Conservation (phyloP, 2,888 invertebrate genomes). For the Xestia xanthographa region DNA sequence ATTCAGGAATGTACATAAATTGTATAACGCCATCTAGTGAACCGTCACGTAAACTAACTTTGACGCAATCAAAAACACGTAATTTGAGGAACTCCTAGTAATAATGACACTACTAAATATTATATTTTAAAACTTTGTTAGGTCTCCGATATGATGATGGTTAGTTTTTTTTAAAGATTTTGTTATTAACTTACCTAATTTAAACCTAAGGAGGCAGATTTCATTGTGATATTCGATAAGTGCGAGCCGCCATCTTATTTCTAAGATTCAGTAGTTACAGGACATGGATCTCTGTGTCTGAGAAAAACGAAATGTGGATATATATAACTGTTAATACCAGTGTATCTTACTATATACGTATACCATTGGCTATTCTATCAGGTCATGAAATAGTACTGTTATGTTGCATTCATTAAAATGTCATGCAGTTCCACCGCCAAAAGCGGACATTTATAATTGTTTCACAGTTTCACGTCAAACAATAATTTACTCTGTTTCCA, state of each 20-base stretch:
- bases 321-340: not conserved
- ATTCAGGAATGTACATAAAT: not conserved
- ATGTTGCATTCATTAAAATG: not conserved
- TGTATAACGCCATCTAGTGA: slow-evolving; percentile 6
- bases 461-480: slow-evolving; percentile 8
- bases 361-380: not conserved
- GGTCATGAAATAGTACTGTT: not conserved
- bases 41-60: not conserved
- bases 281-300: not conserved
- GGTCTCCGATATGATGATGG: not conserved
- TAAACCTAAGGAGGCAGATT: not conserved
- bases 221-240: not conserved
- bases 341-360: not conserved
- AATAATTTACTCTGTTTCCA: slow-evolving; percentile 21
- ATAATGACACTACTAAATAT: not conserved
- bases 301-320: not conserved
- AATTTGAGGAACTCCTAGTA: not conserved
- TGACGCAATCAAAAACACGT: not conserved
- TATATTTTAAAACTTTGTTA: not conserved
- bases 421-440: not conserved
- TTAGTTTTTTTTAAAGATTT: not conserved
- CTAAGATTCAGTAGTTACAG: not conserved
- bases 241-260: not conserved
- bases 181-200: not conserved
- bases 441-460: slow-evolving; percentile 3